phyloP scores from a whole-genome alignment of 2,797 vertebrate genomes.

The Peromyscus aztecus region DNA sequence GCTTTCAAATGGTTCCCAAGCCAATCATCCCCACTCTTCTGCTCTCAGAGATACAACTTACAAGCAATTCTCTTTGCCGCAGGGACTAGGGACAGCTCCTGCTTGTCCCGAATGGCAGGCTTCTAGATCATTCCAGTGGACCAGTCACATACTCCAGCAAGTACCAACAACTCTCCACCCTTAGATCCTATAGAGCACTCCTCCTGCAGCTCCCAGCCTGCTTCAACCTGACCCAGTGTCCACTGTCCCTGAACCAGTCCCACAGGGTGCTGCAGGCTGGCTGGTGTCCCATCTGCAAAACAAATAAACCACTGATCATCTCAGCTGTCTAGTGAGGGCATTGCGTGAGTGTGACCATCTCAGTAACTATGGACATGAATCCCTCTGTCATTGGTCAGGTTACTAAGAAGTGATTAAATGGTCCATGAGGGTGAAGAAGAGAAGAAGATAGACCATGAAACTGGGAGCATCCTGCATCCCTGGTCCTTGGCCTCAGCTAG shows the following conservation, averaged over 20 bases:
- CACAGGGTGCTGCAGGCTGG: rapidly evolving
- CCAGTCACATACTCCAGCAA: neutral
- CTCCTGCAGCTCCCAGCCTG: neutral
- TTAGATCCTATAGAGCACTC: neutral
- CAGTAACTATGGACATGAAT: neutral
- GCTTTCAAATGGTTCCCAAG: neutral
- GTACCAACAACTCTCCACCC: neutral
- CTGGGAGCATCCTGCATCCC: neutral
- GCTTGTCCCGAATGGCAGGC: neutral
- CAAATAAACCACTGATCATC: neutral
- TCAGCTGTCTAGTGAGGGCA: neutral
- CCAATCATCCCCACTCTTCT: neutral
- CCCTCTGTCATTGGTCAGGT: neutral
- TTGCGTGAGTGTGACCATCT: neutral
- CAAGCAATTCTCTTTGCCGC: neutral
- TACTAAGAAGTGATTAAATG: neutral
- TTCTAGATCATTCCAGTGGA: conserved; percentile 10
- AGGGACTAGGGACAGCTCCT: neutral
- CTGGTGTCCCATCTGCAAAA: neutral
- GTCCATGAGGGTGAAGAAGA: neutral
- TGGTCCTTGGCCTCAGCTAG: neutral
- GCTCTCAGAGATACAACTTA: neutral
- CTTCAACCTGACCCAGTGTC: neutral
- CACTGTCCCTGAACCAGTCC: neutral
- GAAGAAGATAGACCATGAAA: neutral